phyloP scores from a whole-genome alignment of 2,888 invertebrate genomes.

The Campoplex nolae region DNA sequence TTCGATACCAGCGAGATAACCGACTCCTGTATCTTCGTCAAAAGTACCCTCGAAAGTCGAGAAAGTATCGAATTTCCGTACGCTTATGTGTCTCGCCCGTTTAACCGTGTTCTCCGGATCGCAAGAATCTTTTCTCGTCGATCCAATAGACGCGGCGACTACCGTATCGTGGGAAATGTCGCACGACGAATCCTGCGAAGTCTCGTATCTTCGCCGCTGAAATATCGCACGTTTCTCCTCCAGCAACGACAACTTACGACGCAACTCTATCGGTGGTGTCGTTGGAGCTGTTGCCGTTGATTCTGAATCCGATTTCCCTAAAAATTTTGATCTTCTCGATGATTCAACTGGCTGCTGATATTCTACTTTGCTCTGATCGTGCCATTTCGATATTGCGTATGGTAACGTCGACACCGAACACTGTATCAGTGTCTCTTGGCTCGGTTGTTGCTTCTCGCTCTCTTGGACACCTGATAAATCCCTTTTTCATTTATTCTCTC shows the following conservation, averaged over 20 bases:
- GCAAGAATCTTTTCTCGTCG: constrained; percentile 21
- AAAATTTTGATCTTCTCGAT: constrained; percentile 69
- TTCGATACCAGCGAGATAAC: constrained; percentile 78
- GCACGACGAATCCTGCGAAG: constrained; percentile 71
- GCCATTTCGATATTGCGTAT: constrained; percentile 86
- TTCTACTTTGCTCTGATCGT: constrained; percentile 67
- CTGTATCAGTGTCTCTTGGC: constrained; percentile 73
- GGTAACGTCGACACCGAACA: constrained; percentile 86
- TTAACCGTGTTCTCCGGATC: constrained; percentile 64
- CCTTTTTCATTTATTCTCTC: constrained; percentile 20
- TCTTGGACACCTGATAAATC: constrained; percentile 56
- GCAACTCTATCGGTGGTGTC: constrained; percentile 76
- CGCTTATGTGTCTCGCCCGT: constrained; percentile 78
- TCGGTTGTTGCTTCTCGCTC: constrained; percentile 39
- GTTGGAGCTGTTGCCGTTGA: constrained; percentile 71
- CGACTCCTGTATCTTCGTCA: constrained; percentile 79
- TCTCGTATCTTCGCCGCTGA: constrained; percentile 77
- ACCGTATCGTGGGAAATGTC: constrained; percentile 78
- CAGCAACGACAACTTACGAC: constrained; percentile 77
- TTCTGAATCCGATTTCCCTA: constrained; percentile 76
- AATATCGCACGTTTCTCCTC: constrained; percentile 81
- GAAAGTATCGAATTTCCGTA: constrained; percentile 81
- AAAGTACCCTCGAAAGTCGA: constrained; percentile 81
- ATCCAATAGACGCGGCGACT: constrained; percentile 72
- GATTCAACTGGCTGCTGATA: constrained; percentile 15